phyloP scores from a whole-genome alignment of 53 echinoderm and acorn worm species.

The Apostichopus leukothele region DNA sequence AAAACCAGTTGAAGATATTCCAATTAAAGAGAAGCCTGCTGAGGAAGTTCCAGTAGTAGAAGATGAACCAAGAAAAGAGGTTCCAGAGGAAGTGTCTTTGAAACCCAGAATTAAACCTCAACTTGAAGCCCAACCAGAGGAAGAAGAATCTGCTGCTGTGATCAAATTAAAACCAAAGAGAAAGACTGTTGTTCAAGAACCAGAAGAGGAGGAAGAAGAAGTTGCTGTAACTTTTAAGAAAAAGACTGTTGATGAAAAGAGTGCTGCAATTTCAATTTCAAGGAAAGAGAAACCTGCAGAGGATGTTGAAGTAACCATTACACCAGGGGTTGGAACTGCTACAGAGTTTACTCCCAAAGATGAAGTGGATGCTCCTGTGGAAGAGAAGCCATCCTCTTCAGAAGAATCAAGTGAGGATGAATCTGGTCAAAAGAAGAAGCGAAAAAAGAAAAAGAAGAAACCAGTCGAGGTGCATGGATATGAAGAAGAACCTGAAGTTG shows the following conservation, averaged over 20 bases:
- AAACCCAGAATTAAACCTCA: slow-evolving; percentile 33
- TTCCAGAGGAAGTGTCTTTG: slow-evolving; percentile 48
- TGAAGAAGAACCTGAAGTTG: slow-evolving; percentile 63
- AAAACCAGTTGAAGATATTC: slow-evolving; percentile 46
- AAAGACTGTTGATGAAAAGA: slow-evolving; percentile 48
- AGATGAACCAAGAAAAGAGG: slow-evolving; percentile 47
- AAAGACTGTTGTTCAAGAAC: slow-evolving; percentile 30
- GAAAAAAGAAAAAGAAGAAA: slow-evolving; percentile 50
- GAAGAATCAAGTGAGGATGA: slow-evolving; percentile 44
- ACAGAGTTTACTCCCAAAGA: slow-evolving; percentile 56
- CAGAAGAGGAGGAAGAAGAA: slow-evolving; percentile 60
- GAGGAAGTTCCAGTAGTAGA: slow-evolving; percentile 63
- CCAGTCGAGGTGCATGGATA: slow-evolving; percentile 45
- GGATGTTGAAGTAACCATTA: slow-evolving; percentile 39
- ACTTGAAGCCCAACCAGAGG: slow-evolving; percentile 27
- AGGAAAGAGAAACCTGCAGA: slow-evolving; percentile 53
- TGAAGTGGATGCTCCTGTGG: slow-evolving; percentile 41
- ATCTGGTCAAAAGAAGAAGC: slow-evolving; percentile 57
- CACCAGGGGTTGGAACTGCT: slow-evolving; percentile 29
- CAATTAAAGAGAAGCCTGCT: slow-evolving; percentile 40
- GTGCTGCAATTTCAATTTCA: slow-evolving; percentile 54
- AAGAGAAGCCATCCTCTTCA: slow-evolving; percentile 38
- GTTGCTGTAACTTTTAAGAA: slow-evolving; percentile 44
- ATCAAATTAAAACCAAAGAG: slow-evolving; percentile 35
- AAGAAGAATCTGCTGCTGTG: slow-evolving; percentile 30